Evolutionary conservation across 2,888 invertebrate genomes (phyloP), one percentile per base, ranked within the genome.

Genomic region (Unio delphinus): DNA sequence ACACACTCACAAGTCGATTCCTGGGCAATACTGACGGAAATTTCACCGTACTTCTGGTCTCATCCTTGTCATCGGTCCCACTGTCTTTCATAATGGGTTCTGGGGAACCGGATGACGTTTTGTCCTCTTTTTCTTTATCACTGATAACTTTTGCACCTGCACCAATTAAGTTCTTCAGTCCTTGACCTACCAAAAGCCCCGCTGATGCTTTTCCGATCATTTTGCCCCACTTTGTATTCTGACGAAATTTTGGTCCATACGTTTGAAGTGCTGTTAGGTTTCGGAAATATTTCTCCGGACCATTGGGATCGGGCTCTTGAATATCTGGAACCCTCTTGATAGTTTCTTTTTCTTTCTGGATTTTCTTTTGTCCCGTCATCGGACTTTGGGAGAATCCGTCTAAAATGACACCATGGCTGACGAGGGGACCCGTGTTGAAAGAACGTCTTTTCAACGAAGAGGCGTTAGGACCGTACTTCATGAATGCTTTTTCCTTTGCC

Each of bases 221-320:
- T 67, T 78, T 81, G 3, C 80, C 81, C 83, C 81, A 82, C 62
- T 79, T 79, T 15, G 80, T 80, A 65, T 82, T 82, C 57, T 78
- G 78, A 55, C 76, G 65, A 17, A 78, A 72, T 64, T 80, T 81
- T 20, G 72, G 81, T 73, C 76, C 80, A 60, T 75, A 76, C 23
- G 78, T 80, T 54, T 76, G 68, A 1, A 81, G 70, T n/a, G 80
- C 79, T 1, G 71, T 72, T 61, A 84, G 68, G 57, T 81, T 77
- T 65, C 71, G 82, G 77, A 88, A 88, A 71, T 88, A 87, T 5
- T 70, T 69, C 68, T 87, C 86, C 0, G 88, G 87, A 66, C 86
- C 85, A 4, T 79, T 79, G 5, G 68, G 68, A 63, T 70, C 67
- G 26, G 65, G 68, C 55, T 78, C 76, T 59, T 79, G 74, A 57